These are phyloP conservation scores for Macrotrachela quadricornifera DNA, from an alignment of 1,140 invertebrate species.

Conservation along the genomic window DNA sequence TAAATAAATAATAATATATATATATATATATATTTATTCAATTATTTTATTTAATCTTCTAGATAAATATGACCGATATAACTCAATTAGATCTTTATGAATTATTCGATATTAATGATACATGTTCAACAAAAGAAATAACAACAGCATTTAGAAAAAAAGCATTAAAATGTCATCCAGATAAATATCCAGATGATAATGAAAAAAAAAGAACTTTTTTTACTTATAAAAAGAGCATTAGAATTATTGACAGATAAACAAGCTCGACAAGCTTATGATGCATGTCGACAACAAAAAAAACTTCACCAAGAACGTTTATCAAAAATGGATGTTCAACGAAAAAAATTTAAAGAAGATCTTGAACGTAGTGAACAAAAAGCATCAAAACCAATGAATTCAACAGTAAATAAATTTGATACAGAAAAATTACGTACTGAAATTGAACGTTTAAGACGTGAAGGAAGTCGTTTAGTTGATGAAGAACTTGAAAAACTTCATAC, in stretches of 20 bases:
- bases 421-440: slow-evolving; percentile 4
- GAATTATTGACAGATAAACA: slow-evolving; percentile 6
- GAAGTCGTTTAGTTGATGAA: slow-evolving; percentile 5
- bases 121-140: slow-evolving; percentile 45
- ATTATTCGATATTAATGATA: slow-evolving; percentile 3
- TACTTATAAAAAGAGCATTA: slow-evolving; percentile 5
- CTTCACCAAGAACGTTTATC: slow-evolving; percentile 1
- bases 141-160: slow-evolving; percentile 52
- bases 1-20: no score
- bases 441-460: slow-evolving; percentile 4
- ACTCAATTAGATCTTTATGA: slow-evolving; percentile 1
- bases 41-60: no score
- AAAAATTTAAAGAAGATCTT: slow-evolving; percentile 5
- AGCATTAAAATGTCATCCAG: slow-evolving; percentile 93
- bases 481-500: background rate
- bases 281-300: background rate
- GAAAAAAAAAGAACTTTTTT: slow-evolving; percentile 7
- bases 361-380: slow-evolving; percentile 1
- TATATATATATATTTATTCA: no score
- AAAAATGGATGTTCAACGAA: slow-evolving; percentile 1
- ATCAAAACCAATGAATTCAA: background rate
- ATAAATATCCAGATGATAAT: slow-evolving; percentile 73
- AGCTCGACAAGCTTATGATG: slow-evolving; percentile 6
- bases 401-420: background rate
- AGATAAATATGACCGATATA: no score